A percentile compares a stretch with the other conserved stretches of the same genome.
These are phyloP conservation scores for Andrena fulva DNA, from an alignment of 2,888 invertebrate genomes.

Conservation along the genomic window DNA sequence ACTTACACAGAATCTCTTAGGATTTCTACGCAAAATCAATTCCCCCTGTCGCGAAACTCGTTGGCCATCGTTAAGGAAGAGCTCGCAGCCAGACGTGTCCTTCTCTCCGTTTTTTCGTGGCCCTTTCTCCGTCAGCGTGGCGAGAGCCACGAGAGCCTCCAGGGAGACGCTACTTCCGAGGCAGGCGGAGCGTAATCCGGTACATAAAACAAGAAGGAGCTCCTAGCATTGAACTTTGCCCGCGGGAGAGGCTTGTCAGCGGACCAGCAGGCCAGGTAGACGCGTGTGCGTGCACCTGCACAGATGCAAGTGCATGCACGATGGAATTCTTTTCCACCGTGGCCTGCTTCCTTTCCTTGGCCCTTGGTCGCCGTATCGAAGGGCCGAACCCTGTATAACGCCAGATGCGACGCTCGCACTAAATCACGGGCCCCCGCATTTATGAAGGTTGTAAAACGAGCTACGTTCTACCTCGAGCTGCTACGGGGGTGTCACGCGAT, in stretches of 20 bases:
- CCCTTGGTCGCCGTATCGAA: constrained; percentile 10
- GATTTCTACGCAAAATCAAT: background rate
- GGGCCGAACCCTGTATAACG: constrained; percentile 14
- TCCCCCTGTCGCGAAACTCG: background rate
- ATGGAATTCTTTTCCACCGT: constrained; percentile 15
- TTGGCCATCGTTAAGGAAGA: constrained; percentile 33
- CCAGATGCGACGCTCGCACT: constrained; percentile 72
- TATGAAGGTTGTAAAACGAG: constrained; percentile 71
- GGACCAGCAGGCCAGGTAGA: constrained; percentile 42
- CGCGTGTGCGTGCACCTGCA: constrained; percentile 44
- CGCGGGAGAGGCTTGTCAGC: constrained; percentile 68
- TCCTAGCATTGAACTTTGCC: constrained; percentile 73
- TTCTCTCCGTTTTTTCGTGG: constrained; percentile 26
- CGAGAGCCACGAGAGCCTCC: constrained; percentile 44
- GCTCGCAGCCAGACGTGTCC: constrained; percentile 30
- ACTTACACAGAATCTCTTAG: background rate
- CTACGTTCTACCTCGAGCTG: constrained; percentile 7
- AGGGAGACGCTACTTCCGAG: constrained; percentile 63
- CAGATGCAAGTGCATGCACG: background rate
- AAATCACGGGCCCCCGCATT: constrained; percentile 72
- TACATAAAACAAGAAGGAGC: constrained; percentile 67
- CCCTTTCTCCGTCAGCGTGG: constrained; percentile 20
- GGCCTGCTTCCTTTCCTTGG: background rate
- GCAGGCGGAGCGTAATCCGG: constrained; percentile 68
- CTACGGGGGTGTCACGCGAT: constrained; percentile 37